phyloP scores from a whole-genome alignment of 2,888 invertebrate genomes.

The Coelinius sp. region DNA sequence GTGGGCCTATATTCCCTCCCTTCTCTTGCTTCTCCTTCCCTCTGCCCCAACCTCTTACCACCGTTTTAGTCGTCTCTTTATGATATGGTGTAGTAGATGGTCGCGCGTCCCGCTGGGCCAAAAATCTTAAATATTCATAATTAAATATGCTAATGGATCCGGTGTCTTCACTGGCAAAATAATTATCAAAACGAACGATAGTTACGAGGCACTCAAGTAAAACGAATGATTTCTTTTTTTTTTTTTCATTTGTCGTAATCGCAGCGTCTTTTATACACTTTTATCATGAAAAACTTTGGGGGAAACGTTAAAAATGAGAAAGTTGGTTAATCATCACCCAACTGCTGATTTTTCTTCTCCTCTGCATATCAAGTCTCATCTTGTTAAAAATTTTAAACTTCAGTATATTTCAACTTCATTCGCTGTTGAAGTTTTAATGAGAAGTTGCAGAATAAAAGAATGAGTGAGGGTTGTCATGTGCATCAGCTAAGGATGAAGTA shows the following conservation, averaged over 20 bases:
- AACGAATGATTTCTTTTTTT: background rate
- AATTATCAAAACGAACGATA: conserved; percentile 68
- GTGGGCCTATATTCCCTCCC: conserved; percentile 26
- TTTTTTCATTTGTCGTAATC: background rate
- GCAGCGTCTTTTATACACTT: background rate
- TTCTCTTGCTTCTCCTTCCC: background rate
- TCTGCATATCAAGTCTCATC: background rate
- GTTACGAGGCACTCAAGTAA: conserved; percentile 46
- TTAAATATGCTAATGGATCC: conserved; percentile 69
- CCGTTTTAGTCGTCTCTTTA: conserved; percentile 5
- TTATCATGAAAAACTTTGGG: background rate
- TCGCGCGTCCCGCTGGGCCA: conserved; percentile 63
- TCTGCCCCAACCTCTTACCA: background rate
- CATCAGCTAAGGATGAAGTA: background rate
- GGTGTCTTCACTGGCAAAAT: conserved; percentile 65
- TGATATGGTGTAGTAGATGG: conserved; percentile 43
- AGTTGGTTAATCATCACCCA: background rate
- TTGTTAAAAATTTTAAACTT: background rate
- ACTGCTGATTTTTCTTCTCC: background rate
- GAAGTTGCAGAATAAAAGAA: background rate
- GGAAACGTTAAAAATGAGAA: background rate
- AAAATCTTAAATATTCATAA: conserved; percentile 69
- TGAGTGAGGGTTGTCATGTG: background rate
- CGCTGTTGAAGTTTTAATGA: background rate
- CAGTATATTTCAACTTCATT: background rate